Evolutionary conservation across 2,888 invertebrate genomes (phyloP).

Genomic region (Mythimna loreyi): DNA sequence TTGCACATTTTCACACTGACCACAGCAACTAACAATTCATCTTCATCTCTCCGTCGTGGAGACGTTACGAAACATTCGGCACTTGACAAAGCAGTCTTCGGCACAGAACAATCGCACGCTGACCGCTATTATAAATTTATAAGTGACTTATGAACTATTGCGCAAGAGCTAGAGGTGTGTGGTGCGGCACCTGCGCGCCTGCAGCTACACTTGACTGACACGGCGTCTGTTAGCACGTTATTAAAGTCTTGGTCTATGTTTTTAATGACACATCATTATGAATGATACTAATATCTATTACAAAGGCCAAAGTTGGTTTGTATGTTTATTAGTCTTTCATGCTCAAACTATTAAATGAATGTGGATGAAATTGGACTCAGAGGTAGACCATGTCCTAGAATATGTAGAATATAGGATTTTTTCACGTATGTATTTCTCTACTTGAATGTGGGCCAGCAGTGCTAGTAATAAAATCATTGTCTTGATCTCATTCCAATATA

Average conservation of each 20-base stretch:
- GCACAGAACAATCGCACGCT: slow-evolving; percentile 30
- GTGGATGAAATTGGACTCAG: no score
- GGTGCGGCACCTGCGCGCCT: slow-evolving; percentile 3
- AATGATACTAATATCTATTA: no score
- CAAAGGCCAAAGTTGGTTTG: no score
- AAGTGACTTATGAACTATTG: slow-evolving; percentile 51
- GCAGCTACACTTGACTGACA: slow-evolving; percentile 10
- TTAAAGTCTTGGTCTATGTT: not conserved
- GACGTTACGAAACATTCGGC: slow-evolving; percentile 29
- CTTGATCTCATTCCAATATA: no score
- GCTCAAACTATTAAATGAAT: no score
- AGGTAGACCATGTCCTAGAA: no score
- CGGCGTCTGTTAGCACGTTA: not conserved
- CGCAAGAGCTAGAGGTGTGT: slow-evolving; percentile 34
- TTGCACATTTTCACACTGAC: not conserved
- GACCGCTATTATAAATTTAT: slow-evolving; percentile 39
- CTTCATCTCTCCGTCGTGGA: not conserved
- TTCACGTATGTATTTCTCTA: no score
- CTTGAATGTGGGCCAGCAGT: no score
- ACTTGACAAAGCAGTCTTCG: slow-evolving; percentile 26
- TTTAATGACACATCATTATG: not conserved
- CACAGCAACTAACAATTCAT: slow-evolving; percentile 5
- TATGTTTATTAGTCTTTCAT: no score
- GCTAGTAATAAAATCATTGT: no score
- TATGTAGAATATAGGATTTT: no score